A percentile compares a stretch with the other conserved stretches of the same genome.
phyloP scores from a whole-genome alignment of 2,888 invertebrate genomes.

The Pasiphila rectangulata region DNA sequence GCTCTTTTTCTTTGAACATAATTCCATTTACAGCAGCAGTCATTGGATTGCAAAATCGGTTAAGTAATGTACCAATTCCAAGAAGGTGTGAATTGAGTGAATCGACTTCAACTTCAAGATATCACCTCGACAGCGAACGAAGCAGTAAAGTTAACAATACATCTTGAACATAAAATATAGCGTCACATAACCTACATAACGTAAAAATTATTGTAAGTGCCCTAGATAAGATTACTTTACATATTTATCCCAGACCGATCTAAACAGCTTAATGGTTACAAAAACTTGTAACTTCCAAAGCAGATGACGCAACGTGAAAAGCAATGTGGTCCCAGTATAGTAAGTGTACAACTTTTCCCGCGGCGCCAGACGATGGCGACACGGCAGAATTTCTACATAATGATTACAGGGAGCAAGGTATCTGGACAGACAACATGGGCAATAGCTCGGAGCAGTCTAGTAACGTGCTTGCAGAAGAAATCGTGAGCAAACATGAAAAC shows the following conservation, averaged over 20 bases:
- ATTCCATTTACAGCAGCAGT: slow-evolving; percentile 52
- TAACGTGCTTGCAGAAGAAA: slow-evolving; percentile 28
- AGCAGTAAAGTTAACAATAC: too few relatives aligned
- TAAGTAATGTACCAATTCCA: slow-evolving; percentile 12
- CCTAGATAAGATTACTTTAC: too few relatives aligned
- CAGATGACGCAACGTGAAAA: slow-evolving; percentile 65
- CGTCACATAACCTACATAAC: too few relatives aligned
- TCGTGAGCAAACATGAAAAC: slow-evolving; percentile 35
- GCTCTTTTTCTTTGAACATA: slow-evolving; percentile 66
- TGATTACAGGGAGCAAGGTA: slow-evolving; percentile 44
- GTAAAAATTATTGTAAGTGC: slow-evolving; percentile 18
- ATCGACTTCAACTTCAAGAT: background rate
- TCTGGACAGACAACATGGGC: slow-evolving; percentile 32
- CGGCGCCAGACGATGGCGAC: slow-evolving; percentile 55
- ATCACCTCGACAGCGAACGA: too few relatives aligned
- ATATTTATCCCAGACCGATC: slow-evolving; percentile 51
- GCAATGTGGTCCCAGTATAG: slow-evolving; percentile 54
- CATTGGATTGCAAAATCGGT: slow-evolving; percentile 56
- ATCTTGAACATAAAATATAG: too few relatives aligned
- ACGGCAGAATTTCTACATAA: slow-evolving; percentile 61
- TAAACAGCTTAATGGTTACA: slow-evolving; percentile 45
- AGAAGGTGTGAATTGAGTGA: background rate
- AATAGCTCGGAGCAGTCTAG: slow-evolving; percentile 21
- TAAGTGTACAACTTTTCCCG: slow-evolving; percentile 59
- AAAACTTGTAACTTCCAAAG: slow-evolving; percentile 48